Evolutionary conservation across 1,140 invertebrate genomes (phyloP), one percentile per base, ranked within the genome.

Genomic region (Sitobion miscanthi): DNA sequence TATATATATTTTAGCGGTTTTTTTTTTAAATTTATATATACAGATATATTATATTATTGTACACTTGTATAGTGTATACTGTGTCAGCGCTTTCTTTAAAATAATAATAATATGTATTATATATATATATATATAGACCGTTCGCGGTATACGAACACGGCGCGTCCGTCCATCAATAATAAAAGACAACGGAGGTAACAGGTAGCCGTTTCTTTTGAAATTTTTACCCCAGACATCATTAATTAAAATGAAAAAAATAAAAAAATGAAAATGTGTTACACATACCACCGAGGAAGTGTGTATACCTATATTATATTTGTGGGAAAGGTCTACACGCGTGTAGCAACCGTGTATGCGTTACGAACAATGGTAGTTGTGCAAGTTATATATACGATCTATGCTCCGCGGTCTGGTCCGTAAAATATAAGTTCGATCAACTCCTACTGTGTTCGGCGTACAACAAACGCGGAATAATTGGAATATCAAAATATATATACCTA

Each of bases 181-280:
- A 91, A 47, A 92, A 92, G 77, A 92, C 91, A 83, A 83, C 91
- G 30, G 62, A 85, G 91, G 91, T 92, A 92, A 82, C 91, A 92
- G 91, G 91, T 92, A 92, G 91, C 91, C 69, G 91, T 82, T 92
- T 82, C 69, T 82, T 82, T 92, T 49, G 62, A 82, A 92, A 92
- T 30, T 52, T 38, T 83, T 85, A 47, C 91, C 91, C 77, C 21
- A 92, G 91, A 77, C 69, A 92, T 92, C 47, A 92, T 92, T 92
- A 92, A 92, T 92, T 92, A 92, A 92, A 92, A 92, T 14, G 45
- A 57, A 49, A 57, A 89, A 83, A 92, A 92, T 30, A 30, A 30
- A 11, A 25, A 62, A 62, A 42, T 42, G 42, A 42, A 42, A 62
- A 77, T n/a, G 62, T 54, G 47, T 83, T 92, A 92, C 91, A 92